Conservation (phyloP, 2,113 vertebrate genomes). For the Myodes glareolus region DNA sequence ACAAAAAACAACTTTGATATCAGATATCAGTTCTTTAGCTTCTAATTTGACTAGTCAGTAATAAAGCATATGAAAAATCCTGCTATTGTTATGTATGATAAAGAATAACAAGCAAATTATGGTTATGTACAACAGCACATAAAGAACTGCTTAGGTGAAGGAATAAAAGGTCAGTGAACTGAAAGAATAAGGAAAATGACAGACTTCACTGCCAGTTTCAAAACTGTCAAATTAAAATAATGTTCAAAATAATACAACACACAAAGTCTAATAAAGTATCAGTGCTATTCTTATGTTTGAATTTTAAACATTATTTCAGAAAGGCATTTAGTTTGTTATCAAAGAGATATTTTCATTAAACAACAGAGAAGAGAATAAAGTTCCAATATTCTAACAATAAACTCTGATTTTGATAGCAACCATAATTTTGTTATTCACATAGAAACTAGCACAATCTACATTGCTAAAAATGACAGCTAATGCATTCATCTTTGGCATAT, state of each 20-base stretch:
- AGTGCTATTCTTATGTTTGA: neutral
- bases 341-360: neutral
- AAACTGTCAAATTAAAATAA: neutral
- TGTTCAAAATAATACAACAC: neutral
- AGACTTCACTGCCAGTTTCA: neutral
- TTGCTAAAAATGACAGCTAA: slow-evolving; percentile 20
- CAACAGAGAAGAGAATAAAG: neutral
- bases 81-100: neutral
- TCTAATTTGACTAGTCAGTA: neutral
- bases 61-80: neutral
- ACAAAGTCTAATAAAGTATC: neutral
- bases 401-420: neutral
- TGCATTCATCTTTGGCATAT: neutral
- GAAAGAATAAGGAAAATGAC: neutral
- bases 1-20: neutral
- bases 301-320: neutral
- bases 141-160: neutral
- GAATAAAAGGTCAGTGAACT: neutral
- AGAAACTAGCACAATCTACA: slow-evolving; percentile 23
- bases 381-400: neutral
- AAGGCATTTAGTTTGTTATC: neutral
- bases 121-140: neutral
- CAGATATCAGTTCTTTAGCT: neutral
- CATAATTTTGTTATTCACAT: neutral
- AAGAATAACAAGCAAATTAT: neutral